Evolutionary conservation across 2,888 invertebrate genomes (phyloP), one percentile per base, ranked within the genome.

Genomic region (Apotomis betuletana): DNA sequence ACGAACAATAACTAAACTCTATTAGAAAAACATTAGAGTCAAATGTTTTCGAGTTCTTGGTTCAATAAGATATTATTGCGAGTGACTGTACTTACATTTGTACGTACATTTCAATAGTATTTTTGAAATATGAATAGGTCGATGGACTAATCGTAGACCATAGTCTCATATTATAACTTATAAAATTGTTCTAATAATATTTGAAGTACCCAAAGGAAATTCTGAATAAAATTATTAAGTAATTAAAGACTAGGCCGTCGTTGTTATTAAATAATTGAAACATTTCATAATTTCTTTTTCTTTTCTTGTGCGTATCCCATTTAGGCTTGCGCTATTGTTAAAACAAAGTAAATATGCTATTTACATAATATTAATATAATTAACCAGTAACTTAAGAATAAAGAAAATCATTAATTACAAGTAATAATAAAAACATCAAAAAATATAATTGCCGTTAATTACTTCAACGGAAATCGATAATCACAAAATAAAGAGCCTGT

Each of bases 401-500:
- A 44, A 46, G 36, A 61, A 61, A 60, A 55, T 65, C 60, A 57
- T 70, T 44, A 41, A 63, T 61, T 71, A 54, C 49, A 51, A 55
- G 46, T 9, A 67, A 71, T 41, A 51, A 71, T 65, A 65, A 70
- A 67, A 67, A 44, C 57, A 71, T 71, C 71, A 13, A 67, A 71
- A 71, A 71, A 71, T 71, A 71, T 61, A 71, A 71, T 61, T 57
- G 41, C 57, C 44, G 57, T 57, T 36, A n/a, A 61, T 54, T 44
- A 63, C 10, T 4, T 60, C 61, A 55, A 44, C 36, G 54, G 61
- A 61, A 61, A 61, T 61, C 55, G 54, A 60, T 65, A n/a, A 61
- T 60, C 58, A 54, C 49, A 27, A 46, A 38, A 27, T 61, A 15
- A 62, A 36, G 12, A 13, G 10, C 38, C 5, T 54, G 55, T 69